phyloP scores from a whole-genome alignment of 1,140 invertebrate genomes.

The Meloidogyne floridensis region DNA sequence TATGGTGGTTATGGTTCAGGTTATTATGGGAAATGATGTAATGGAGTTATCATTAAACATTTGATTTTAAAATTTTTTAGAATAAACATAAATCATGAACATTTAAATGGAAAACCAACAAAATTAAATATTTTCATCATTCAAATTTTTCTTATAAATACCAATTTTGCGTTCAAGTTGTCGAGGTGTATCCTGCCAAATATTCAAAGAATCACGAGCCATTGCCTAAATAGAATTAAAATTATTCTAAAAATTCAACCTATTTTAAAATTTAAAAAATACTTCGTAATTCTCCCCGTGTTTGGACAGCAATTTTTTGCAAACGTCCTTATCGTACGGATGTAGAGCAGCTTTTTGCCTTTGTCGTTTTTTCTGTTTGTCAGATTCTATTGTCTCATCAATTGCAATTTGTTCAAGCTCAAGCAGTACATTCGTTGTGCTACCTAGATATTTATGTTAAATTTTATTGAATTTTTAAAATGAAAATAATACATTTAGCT shows the following conservation, averaged over 20 bases:
- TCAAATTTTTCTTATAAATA: slow-evolving; percentile 19
- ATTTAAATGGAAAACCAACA: not conserved
- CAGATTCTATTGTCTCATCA: slow-evolving; percentile 3
- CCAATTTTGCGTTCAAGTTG: slow-evolving; percentile 29
- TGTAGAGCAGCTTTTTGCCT: slow-evolving; percentile 16
- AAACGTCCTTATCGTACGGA: slow-evolving; percentile 15
- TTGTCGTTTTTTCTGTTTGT: slow-evolving; percentile 19
- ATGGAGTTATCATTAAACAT: too few relatives aligned
- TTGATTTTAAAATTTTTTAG: too few relatives aligned
- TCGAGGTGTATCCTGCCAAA: slow-evolving; percentile 24
- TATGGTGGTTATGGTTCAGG: not conserved
- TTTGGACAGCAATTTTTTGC: slow-evolving; percentile 1
- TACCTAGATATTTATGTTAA: not conserved
- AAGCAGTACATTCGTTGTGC: not conserved
- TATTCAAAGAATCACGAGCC: slow-evolving; percentile 27
- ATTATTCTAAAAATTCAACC: not conserved
- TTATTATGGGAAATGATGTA: not conserved
- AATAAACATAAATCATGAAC: too few relatives aligned
- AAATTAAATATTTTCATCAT: not conserved
- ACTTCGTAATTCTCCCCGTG: slow-evolving; percentile 26
- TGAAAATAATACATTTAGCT: not conserved
- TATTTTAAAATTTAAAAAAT: not conserved
- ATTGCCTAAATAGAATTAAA: slow-evolving; percentile 12
- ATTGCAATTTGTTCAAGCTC: slow-evolving; percentile 29
- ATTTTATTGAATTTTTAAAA: too few relatives aligned